Evolutionary conservation across 1,140 invertebrate genomes (phyloP), one percentile per base, ranked within the genome.

Genomic region (Adoxophyes honmai): DNA sequence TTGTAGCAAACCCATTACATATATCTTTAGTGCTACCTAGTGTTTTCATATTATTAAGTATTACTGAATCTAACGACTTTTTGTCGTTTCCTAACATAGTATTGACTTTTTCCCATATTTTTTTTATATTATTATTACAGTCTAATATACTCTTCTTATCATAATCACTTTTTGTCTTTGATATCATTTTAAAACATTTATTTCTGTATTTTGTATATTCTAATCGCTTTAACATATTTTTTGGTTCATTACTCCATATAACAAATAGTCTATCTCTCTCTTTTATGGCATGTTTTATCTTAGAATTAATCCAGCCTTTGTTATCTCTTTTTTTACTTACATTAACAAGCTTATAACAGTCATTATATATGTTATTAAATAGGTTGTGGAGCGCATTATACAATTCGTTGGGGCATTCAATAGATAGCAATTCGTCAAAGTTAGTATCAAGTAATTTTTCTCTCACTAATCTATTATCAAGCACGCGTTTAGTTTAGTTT

Each of bases 211-310:
- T 61, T 1, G 60, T 62, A 54, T 57, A 62, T 1, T 16, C 52
- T 4, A 62, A 9, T 6, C 60, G 13, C 10, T 62, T 62, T 36
- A 62, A 5, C 56, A 62, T 58, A 57, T 62, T 58, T 6, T 55
- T 58, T 33, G 56, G 56, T n/a, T 62, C 56, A 11, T 54, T 52
- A 38, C 34, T 52, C 60, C 60, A 59, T 42, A 59, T 10, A 2
- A 34, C 10, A 52, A 56, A 63, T 15, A 59, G n/a, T 14, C 57
- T 63, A 52, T 58, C 60, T 51, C 53, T 55, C 14, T 63, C 52
- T 35, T 11, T 10, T 2, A 53, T 52, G 53, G 56, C 56, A 10
- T 16, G 14, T 42, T 52, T 56, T 42, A 56, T 5, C 8, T 52
- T 51, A 8, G 34, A 10, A 37, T 6, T 56, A 28, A 59, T 44